phyloP scores from a whole-genome alignment of 2,888 invertebrate species.

The Cryptops parisi region DNA sequence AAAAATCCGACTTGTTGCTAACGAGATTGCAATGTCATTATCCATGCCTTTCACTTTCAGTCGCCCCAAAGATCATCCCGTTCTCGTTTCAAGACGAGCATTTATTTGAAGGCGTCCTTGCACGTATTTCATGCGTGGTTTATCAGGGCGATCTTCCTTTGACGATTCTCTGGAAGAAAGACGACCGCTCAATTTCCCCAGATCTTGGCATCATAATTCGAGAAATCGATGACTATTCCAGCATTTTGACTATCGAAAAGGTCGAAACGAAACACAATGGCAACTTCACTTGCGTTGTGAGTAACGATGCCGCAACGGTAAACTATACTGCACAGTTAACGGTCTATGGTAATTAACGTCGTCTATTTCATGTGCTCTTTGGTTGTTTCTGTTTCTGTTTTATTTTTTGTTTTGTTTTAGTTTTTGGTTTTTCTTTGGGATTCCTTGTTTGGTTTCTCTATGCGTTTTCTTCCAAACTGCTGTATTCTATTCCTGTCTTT shows the following conservation, averaged over 20 bases:
- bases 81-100: conserved; percentile 20
- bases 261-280: conserved; percentile 29
- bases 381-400: conserved; percentile 7
- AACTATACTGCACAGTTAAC: conserved; percentile 17
- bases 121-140: conserved; percentile 22
- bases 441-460: conserved; percentile 5
- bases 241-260: conserved; percentile 28
- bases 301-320: conserved; percentile 17
- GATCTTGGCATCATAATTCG: conserved; percentile 18
- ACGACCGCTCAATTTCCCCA: conserved; percentile 18
- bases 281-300: conserved; percentile 28
- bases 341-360: conserved; percentile 15
- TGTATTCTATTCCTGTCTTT: no score
- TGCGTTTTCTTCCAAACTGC: conserved; percentile 1
- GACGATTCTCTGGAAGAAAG: conserved; percentile 21
- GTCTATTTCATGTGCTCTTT: conserved; percentile 1
- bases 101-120: conserved; percentile 21
- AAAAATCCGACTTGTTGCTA: no score
- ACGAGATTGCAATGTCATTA: no score
- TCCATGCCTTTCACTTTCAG: conserved; percentile 17
- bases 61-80: conserved; percentile 21
- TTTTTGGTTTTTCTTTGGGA: neutral
- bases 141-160: conserved; percentile 21
- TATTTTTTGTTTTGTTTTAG: neutral
- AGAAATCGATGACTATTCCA: conserved; percentile 27